Conservation (phyloP, 2,113 vertebrate genomes). For the Pituophis catenifer region DNA sequence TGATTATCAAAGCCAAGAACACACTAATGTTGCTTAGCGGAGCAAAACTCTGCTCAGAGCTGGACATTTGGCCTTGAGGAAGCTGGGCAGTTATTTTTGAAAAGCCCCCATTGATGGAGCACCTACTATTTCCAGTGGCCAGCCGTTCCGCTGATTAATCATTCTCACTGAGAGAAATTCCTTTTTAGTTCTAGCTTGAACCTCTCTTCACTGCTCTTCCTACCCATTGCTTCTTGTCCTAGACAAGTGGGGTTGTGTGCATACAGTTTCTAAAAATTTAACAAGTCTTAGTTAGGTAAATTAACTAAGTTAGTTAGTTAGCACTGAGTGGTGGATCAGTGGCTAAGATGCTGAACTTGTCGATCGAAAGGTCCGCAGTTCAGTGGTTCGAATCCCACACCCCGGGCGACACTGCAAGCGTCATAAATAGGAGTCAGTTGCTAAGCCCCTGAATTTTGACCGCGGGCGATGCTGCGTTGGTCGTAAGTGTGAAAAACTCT, state of each 20-base stretch:
- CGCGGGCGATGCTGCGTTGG: too few relatives aligned
- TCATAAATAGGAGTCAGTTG: too few relatives aligned
- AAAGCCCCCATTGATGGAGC: too few relatives aligned
- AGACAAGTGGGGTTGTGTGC: too few relatives aligned
- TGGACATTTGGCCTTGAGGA: background rate
- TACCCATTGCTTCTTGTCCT: background rate
- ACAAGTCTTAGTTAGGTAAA: background rate
- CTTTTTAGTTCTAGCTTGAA: too few relatives aligned
- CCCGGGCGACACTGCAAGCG: too few relatives aligned
- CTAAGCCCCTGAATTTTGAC: too few relatives aligned
- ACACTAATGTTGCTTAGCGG: background rate
- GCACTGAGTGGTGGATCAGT: too few relatives aligned
- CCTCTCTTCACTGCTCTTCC: background rate
- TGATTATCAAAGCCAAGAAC: slow-evolving; percentile 14
- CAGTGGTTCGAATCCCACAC: too few relatives aligned
- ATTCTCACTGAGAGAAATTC: background rate
- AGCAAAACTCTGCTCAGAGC: background rate
- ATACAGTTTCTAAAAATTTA: background rate
- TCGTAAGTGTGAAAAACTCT: background rate
- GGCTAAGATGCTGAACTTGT: too few relatives aligned
- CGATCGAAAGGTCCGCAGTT: too few relatives aligned
- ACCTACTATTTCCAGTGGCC: background rate
- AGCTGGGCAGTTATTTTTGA: background rate
- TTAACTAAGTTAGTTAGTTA: too few relatives aligned
- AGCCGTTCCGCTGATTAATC: background rate